These are phyloP conservation scores for Aeoliscus strigatus DNA, from an alignment of 2,797 vertebrate genomes.

Conservation along the genomic window DNA sequence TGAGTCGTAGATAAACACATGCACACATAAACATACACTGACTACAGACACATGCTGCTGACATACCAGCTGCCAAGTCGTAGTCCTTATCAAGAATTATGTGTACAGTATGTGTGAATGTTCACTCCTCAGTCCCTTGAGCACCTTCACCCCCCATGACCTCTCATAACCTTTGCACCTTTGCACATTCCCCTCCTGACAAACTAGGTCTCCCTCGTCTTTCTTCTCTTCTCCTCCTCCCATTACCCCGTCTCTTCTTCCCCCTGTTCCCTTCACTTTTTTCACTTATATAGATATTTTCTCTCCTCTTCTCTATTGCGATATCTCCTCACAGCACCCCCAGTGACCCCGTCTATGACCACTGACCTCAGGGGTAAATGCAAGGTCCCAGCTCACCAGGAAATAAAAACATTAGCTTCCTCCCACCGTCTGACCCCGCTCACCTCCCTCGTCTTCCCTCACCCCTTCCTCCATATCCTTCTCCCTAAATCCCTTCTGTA, in stretches of 20 bases:
- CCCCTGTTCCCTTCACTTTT: conserved; percentile 38
- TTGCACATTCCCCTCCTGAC: conserved; percentile 54
- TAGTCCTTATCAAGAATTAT: conserved; percentile 17
- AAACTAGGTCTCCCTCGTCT: conserved; percentile 54
- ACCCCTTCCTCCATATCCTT: conserved; percentile 36
- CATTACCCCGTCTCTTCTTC: conserved; percentile 36
- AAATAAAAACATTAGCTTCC: conserved; percentile 78
- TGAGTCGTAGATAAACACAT: not conserved
- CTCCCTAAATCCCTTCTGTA: conserved; percentile 57
- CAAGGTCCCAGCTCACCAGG: conserved; percentile 70
- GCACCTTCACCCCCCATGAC: conserved; percentile 49
- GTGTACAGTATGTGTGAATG: conserved; percentile 18
- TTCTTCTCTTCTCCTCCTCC: conserved; percentile 35
- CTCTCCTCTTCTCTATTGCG: conserved; percentile 48
- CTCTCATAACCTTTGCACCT: conserved; percentile 61
- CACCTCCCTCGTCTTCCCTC: conserved; percentile 55
- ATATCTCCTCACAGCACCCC: conserved; percentile 48
- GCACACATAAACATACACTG: not conserved
- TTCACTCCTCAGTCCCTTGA: conserved; percentile 31
- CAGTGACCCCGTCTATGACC: conserved; percentile 71
- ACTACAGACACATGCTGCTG: conserved; percentile 1
- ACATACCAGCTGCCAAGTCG: conserved; percentile 1
- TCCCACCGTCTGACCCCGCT: conserved; percentile 67
- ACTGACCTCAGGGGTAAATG: conserved; percentile 73
- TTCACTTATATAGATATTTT: conserved; percentile 55